Evolutionary conservation across 1,140 invertebrate genomes (phyloP).

Genomic region (Lordiphosa collinella): DNA sequence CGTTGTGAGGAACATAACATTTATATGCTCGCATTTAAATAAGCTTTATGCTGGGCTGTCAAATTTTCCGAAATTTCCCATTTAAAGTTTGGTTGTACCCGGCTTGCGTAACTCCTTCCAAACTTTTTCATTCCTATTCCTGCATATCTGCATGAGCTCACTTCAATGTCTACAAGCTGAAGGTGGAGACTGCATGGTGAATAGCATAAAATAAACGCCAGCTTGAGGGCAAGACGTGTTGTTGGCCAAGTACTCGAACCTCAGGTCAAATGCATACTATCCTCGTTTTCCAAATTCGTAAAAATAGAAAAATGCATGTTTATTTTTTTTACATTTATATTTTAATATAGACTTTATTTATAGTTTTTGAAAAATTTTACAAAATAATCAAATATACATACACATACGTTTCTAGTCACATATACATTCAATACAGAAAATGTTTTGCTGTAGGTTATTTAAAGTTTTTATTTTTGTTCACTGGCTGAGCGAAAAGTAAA

Average conservation of each 20-base stretch:
- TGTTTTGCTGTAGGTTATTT: slow-evolving; percentile 54
- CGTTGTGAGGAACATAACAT: background rate
- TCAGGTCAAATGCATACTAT: background rate
- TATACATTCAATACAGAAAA: slow-evolving; percentile 77
- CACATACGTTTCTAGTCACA: slow-evolving; percentile 76
- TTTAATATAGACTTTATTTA: slow-evolving; percentile 78
- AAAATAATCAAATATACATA: slow-evolving; percentile 78
- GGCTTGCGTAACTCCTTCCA: slow-evolving; percentile 28
- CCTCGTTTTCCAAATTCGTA: background rate
- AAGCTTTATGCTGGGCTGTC: slow-evolving; percentile 63
- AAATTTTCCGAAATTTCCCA: slow-evolving; percentile 70
- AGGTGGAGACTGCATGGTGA: background rate
- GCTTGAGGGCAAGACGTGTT: background rate
- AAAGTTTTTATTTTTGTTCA: slow-evolving; percentile 2
- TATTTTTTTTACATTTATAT: slow-evolving; percentile 64
- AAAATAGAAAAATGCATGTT: background rate
- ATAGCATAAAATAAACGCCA: too few species aligned
- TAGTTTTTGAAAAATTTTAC: slow-evolving; percentile 79
- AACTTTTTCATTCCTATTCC: slow-evolving; percentile 63
- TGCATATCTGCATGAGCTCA: slow-evolving; percentile 20
- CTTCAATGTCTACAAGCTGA: background rate
- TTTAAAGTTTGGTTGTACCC: slow-evolving; percentile 61
- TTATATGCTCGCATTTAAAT: slow-evolving; percentile 57
- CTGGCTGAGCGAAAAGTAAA: background rate
- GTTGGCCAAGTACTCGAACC: background rate